Conservation (phyloP, 2,797 vertebrate genomes). For the Eleutherodactylus coqui region DNA sequence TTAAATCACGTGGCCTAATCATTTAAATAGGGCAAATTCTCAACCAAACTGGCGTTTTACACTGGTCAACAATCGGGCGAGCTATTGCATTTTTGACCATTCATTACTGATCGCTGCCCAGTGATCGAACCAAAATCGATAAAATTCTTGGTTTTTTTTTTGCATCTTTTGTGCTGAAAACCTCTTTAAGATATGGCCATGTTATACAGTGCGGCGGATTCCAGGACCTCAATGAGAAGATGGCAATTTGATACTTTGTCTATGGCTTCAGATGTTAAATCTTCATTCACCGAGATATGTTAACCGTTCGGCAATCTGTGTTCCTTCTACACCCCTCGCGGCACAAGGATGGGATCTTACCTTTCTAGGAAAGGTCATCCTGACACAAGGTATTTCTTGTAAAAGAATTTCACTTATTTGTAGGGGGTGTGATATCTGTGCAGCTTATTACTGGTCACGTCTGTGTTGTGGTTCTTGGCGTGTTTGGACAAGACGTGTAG, state of each 20-base stretch:
- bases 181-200: not conserved
- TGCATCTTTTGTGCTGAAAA: too few relatives aligned
- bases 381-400: not conserved
- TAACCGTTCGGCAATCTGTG: not conserved
- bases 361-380: not conserved
- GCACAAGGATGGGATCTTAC: not conserved
- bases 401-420: slow-evolving; percentile 41
- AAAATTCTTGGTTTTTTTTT: too few relatives aligned
- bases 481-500: slow-evolving; percentile 27
- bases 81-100: too few relatives aligned
- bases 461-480: slow-evolving; percentile 20
- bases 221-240: too few relatives aligned
- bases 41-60: too few relatives aligned
- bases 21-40: too few relatives aligned
- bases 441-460: not conserved
- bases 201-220: not conserved
- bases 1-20: too few relatives aligned
- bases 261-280: not conserved
- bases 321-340: not conserved
- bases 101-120: too few relatives aligned
- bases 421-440: not conserved
- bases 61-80: too few relatives aligned
- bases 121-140: too few relatives aligned
- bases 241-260: not conserved
- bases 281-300: not conserved